Evolutionary conservation across 2,797 vertebrate genomes (phyloP).

Genomic region (Antrozous pallidus): DNA sequence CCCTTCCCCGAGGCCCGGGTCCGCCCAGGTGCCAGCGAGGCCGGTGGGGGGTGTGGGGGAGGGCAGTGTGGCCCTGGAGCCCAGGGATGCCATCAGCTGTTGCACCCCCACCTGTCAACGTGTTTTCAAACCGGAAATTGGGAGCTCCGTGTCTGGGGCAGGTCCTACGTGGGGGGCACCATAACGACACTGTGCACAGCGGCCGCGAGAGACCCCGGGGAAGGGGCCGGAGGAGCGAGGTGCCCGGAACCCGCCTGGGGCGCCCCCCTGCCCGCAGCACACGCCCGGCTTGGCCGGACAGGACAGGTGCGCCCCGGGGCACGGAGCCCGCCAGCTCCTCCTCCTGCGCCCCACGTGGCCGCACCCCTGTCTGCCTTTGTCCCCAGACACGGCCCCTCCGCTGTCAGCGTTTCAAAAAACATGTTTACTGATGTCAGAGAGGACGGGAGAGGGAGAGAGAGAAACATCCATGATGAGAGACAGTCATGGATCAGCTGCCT

Average conservation of each 20-base stretch:
- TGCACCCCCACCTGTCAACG: no score
- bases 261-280: neutral
- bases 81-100: neutral
- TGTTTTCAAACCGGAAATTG: neutral
- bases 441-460: no score
- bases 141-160: accelerated
- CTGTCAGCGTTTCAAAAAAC: neutral
- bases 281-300: accelerated
- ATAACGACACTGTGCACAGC: no score
- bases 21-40: no score
- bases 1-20: neutral
- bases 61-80: no score
- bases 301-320: accelerated
- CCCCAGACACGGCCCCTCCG: neutral
- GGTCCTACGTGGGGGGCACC: accelerated
- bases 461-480: no score
- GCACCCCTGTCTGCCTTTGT: accelerated
- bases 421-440: no score
- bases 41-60: no score
- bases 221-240: accelerated
- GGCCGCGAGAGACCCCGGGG: no score
- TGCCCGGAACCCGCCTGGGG: neutral
- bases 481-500: no score
- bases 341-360: neutral
- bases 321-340: neutral